Evolutionary conservation across 1,140 invertebrate genomes (phyloP).

Genomic region (Tetragonula clypearis): DNA sequence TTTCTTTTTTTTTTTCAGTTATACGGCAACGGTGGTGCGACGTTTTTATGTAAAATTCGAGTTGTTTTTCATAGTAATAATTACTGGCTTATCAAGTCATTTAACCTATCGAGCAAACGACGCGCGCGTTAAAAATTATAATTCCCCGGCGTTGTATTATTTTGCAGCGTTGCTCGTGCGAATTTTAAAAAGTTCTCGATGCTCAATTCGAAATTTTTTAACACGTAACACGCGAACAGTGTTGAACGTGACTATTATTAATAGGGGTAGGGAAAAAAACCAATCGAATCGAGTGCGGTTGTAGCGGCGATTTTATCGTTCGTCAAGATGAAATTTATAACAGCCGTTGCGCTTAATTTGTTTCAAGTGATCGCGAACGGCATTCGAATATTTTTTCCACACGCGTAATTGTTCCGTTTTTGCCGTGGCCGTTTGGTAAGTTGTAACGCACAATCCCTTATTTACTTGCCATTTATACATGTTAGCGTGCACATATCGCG

Average conservation of each 20-base stretch:
- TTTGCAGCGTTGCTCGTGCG: neutral
- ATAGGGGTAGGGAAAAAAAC: neutral
- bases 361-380: neutral
- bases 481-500: neutral
- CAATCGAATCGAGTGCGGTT: neutral
- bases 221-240: slow-evolving; percentile 36
- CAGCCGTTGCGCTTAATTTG: slow-evolving; percentile 11
- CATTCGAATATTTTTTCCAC: neutral
- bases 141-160: slow-evolving; percentile 4
- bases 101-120: neutral
- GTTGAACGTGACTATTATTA: slow-evolving; percentile 37
- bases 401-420: neutral
- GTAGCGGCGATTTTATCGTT: slow-evolving; percentile 15
- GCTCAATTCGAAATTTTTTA: slow-evolving; percentile 32
- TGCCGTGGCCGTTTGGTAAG: neutral
- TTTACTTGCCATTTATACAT: neutral
- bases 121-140: slow-evolving; percentile 30
- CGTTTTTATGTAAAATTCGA: neutral
- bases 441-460: neutral
- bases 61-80: neutral
- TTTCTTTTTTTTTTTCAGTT: neutral
- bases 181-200: slow-evolving; percentile 25
- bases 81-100: neutral
- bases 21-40: neutral
- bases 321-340: slow-evolving; percentile 27